phyloP scores from a whole-genome alignment of 2,888 invertebrate genomes.

The Melanchra persicariae region DNA sequence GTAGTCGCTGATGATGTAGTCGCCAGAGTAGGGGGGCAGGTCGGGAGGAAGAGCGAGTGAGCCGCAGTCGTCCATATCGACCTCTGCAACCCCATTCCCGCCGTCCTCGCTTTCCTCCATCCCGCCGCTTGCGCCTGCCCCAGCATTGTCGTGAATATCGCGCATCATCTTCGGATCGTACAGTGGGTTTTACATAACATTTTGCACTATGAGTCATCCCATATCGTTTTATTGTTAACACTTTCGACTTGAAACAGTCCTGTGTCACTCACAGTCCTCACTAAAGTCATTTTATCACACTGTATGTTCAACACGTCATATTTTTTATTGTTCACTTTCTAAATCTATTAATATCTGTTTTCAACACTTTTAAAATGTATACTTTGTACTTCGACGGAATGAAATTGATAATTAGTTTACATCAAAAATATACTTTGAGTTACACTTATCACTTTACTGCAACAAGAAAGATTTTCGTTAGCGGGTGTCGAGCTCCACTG shows the following conservation, averaged over 20 bases:
- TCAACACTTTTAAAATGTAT: constrained; percentile 79
- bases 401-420: constrained; percentile 80
- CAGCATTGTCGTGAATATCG: constrained; percentile 89
- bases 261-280: constrained; percentile 73
- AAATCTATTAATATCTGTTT: constrained; percentile 68
- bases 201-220: constrained; percentile 90
- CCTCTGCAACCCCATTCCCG: constrained; percentile 90
- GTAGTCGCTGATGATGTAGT: constrained; percentile 96
- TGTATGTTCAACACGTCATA: constrained; percentile 76
- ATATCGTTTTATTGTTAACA: constrained; percentile 88
- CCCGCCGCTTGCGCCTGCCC: constrained; percentile 87
- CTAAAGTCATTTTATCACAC: constrained; percentile 83
- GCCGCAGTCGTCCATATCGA: constrained; percentile 89
- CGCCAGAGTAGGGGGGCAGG: constrained; percentile 90
- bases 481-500: constrained; percentile 73
- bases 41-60: constrained; percentile 90
- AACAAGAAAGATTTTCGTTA: constrained; percentile 68
- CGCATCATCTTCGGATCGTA: constrained; percentile 90
- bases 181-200: constrained; percentile 86
- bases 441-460: constrained; percentile 85
- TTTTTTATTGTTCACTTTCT: constrained; percentile 75
- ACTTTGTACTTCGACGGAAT: constrained; percentile 89
- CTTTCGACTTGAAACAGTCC: constrained; percentile 83
- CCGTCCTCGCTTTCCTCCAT: constrained; percentile 90
- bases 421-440: constrained; percentile 86